Conservation (phyloP, 2,888 invertebrate genomes). For the Microdon myrmicae region DNA sequence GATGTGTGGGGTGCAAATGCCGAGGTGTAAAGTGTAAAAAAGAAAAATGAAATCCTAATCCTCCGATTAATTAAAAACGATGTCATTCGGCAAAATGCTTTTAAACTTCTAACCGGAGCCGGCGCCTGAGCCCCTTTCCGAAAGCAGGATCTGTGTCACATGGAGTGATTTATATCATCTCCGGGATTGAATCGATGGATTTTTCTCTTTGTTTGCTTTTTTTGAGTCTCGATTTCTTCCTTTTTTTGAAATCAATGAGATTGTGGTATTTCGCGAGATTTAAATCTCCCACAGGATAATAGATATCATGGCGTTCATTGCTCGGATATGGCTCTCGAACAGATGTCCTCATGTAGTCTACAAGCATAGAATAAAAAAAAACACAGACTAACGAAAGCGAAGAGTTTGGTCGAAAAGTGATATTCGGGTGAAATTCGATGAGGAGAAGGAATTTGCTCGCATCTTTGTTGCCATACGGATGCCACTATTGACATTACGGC, state of each 20-base stretch:
- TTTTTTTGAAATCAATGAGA: conserved; percentile 10
- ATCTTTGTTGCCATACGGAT: conserved; percentile 34
- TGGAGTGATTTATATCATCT: conserved; percentile 33
- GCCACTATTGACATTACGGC: conserved; percentile 46
- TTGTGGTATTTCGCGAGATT: conserved; percentile 32
- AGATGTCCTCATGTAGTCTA: conserved; percentile 65
- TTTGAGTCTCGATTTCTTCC: conserved; percentile 1
- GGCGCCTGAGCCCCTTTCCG: too few relatives aligned
- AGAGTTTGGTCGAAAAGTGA: conserved; percentile 5
- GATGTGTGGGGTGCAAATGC: conserved; percentile 13
- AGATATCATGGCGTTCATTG: conserved; percentile 32
- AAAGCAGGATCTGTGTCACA: conserved; percentile 36
- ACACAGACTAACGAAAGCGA: not conserved
- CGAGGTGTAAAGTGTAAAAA: not conserved
- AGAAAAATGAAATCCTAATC: conserved; percentile 26
- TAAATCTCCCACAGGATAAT: conserved; percentile 46
- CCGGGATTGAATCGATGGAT: conserved; percentile 25
- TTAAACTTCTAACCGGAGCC: conserved; percentile 17
- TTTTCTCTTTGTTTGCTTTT: conserved; percentile 11
- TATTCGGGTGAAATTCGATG: conserved; percentile 14
- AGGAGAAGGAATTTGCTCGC: too few relatives aligned
- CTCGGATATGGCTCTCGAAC: conserved; percentile 59
- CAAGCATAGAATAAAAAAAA: conserved; percentile 63
- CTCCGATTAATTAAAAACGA: conserved; percentile 64
- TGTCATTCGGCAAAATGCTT: conserved; percentile 61